Conservation (phyloP, 2,888 invertebrate genomes). For the Metacarcinus magister region DNA sequence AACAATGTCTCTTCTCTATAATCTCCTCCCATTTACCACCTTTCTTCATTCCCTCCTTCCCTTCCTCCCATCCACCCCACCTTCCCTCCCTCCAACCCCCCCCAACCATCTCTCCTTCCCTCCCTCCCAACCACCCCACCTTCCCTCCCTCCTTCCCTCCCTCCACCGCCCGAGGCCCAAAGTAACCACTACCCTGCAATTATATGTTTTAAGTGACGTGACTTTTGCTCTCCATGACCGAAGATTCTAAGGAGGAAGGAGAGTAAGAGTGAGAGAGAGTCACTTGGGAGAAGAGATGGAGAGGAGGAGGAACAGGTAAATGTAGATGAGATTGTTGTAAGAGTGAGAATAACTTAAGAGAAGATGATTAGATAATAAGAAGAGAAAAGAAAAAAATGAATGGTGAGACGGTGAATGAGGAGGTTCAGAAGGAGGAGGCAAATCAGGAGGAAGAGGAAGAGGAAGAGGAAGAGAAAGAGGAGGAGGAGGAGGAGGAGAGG, state of each 20-base stretch:
- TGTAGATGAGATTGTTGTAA: background rate
- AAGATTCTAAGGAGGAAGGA: background rate
- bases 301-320: background rate
- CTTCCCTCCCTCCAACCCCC: background rate
- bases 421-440: background rate
- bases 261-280: background rate
- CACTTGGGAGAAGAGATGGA: background rate
- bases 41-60: background rate
- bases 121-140: background rate
- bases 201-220: constrained; percentile 9
- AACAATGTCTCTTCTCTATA: background rate
- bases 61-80: too few species aligned
- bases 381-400: background rate
- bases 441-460: background rate
- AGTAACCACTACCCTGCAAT: background rate
- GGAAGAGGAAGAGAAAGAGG: too few species aligned
- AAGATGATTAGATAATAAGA: background rate
- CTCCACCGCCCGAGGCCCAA: background rate
- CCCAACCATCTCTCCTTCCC: background rate
- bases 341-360: background rate
- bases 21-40: background rate
- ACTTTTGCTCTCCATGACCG: background rate
- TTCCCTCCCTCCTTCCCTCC: background rate
- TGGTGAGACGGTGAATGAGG: too few species aligned
- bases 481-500: background rate